These are phyloP conservation scores for Platysternon megacephalum DNA, from an alignment of 2,113 vertebrate genomes.

Conservation along the genomic window DNA sequence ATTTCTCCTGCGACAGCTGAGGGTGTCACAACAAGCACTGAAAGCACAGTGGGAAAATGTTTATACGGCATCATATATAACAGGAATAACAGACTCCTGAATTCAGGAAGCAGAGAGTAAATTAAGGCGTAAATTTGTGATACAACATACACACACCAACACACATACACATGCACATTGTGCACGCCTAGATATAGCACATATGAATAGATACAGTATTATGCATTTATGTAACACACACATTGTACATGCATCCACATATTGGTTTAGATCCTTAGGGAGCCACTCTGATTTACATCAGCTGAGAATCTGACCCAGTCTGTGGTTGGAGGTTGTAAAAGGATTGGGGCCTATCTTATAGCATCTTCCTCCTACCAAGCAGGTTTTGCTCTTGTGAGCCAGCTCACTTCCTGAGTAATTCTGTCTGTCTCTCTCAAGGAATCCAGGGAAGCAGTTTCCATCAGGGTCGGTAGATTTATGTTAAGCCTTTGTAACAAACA, in stretches of 20 bases:
- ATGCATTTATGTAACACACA: not conserved
- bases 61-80: not conserved
- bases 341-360: not conserved
- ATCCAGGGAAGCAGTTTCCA: not conserved
- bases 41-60: not conserved
- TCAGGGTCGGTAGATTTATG: not conserved
- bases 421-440: not conserved
- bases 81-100: not conserved
- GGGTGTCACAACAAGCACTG: not conserved
- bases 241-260: not conserved
- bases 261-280: not conserved
- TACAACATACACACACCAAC: not conserved
- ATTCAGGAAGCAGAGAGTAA: not conserved
- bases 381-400: not conserved
- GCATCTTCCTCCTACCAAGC: not conserved
- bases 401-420: not conserved
- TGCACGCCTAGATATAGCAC: not conserved
- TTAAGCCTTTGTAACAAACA: not conserved
- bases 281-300: not conserved
- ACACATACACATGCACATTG: not conserved
- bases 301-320: not conserved
- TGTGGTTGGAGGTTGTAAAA: accelerated
- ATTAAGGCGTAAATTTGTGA: not conserved
- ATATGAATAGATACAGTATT: not conserved
- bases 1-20: not conserved